These are phyloP conservation scores for Gadus chalcogrammus DNA, from an alignment of 2,113 vertebrate genomes.

Conservation along the genomic window DNA sequence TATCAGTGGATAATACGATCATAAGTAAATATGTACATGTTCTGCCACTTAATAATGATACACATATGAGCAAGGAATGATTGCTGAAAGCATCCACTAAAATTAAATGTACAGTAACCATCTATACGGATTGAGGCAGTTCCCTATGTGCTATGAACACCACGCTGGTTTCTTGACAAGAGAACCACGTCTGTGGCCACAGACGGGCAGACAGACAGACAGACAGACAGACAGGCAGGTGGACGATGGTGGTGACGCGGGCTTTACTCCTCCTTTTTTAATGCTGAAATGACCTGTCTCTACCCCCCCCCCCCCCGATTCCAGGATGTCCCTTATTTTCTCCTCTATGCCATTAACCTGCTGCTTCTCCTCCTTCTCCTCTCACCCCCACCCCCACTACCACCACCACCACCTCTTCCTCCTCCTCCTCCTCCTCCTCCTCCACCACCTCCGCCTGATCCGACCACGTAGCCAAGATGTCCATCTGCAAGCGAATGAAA, in stretches of 20 bases:
- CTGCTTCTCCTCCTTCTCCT: slow-evolving; percentile 95
- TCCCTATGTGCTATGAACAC: neutral
- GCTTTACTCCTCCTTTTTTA: slow-evolving; percentile 76
- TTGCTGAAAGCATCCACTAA: neutral
- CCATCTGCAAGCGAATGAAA: slow-evolving; percentile 99
- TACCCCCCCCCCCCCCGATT: slow-evolving; percentile 59
- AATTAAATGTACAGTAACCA: neutral
- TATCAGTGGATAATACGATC: too few relatives aligned
- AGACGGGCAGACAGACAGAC: slow-evolving; percentile 64
- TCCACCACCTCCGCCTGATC: too few relatives aligned
- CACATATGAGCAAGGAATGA: neutral
- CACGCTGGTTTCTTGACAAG: slow-evolving; percentile 69
- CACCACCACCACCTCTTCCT: too few relatives aligned
- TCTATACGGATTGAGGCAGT: neutral
- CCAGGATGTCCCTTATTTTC: slow-evolving; percentile 73
- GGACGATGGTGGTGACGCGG: too few relatives aligned
- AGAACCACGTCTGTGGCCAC: slow-evolving; percentile 75
- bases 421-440: too few relatives aligned
- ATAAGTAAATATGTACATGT: too few relatives aligned
- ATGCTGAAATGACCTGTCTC: slow-evolving; percentile 81
- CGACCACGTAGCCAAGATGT: slow-evolving; percentile 98
- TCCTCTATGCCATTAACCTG: slow-evolving; percentile 98
- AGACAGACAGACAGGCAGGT: too few relatives aligned
- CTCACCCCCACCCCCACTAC: slow-evolving; percentile 77
- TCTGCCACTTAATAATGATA: neutral